Conservation (phyloP, 2,113 vertebrate species). For the Centropristis striata region DNA sequence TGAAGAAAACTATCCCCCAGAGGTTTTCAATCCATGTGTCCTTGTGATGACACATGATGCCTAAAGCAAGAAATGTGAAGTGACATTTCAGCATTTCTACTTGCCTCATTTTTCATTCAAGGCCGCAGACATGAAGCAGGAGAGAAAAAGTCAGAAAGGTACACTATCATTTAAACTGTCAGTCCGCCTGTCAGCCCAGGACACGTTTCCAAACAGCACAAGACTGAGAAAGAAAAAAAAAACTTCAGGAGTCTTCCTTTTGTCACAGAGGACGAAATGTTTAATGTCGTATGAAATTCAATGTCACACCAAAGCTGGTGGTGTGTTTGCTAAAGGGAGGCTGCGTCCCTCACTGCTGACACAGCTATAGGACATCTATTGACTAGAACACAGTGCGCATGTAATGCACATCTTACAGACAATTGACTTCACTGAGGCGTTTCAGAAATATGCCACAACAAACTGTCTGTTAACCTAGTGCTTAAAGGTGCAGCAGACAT, state of each 20-base stretch:
- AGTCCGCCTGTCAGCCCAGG: slow-evolving; percentile 41
- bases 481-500: neutral
- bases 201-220: slow-evolving; percentile 24
- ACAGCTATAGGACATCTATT: slow-evolving; percentile 26
- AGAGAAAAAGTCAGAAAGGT: slow-evolving; percentile 46
- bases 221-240: slow-evolving; percentile 30
- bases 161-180: slow-evolving; percentile 69
- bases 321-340: slow-evolving; percentile 37
- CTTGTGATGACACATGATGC: slow-evolving; percentile 63
- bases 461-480: neutral
- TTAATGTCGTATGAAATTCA: slow-evolving; percentile 79
- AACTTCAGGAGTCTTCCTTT: slow-evolving; percentile 42
- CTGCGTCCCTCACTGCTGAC: slow-evolving; percentile 43
- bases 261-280: slow-evolving; percentile 62
- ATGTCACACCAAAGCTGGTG: slow-evolving; percentile 50
- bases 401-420: slow-evolving; percentile 47
- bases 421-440: slow-evolving; percentile 24
- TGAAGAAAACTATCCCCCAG: slow-evolving; percentile 10
- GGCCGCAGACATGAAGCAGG: slow-evolving; percentile 49
- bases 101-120: slow-evolving; percentile 62
- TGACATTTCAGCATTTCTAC: slow-evolving; percentile 54
- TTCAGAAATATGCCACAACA: slow-evolving; percentile 1
- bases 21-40: slow-evolving; percentile 47
- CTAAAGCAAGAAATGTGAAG: slow-evolving; percentile 42
- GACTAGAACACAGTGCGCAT: slow-evolving; percentile 30